These are phyloP conservation scores for Poecile atricapillus DNA, from an alignment of 2,113 vertebrate genomes.

Conservation along the genomic window DNA sequence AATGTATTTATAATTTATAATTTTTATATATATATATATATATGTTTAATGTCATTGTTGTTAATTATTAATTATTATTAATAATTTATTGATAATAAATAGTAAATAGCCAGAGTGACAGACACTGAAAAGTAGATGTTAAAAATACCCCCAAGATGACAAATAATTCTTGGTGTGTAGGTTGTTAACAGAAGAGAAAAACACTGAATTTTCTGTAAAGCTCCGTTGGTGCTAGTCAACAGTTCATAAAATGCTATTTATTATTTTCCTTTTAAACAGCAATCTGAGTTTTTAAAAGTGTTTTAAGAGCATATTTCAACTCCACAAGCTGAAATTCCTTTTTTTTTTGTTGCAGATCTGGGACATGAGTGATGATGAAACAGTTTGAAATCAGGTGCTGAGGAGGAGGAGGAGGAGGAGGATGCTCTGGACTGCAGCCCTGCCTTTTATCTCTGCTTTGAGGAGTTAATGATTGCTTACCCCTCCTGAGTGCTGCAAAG, in stretches of 20 bases:
- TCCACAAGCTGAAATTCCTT: neutral
- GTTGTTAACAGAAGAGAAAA: neutral
- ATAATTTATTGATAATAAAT: neutral
- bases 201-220: neutral
- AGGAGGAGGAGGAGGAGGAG: neutral
- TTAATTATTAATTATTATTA: too few relatives aligned
- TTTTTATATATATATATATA: too few relatives aligned
- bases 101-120: neutral
- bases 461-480: constrained; percentile 31
- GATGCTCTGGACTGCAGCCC: neutral
- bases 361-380: constrained; percentile 99
- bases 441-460: constrained; percentile 10
- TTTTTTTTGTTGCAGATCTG: constrained; percentile 84
- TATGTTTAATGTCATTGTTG: too few relatives aligned
- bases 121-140: neutral
- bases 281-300: neutral
- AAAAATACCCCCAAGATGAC: neutral
- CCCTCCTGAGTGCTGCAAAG: neutral
- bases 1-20: neutral
- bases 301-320: neutral
- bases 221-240: neutral
- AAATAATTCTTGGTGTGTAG: neutral
- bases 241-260: neutral
- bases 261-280: neutral
- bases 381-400: constrained; percentile 74